These are phyloP conservation scores for Ibidorhyncha struthersii DNA, from an alignment of 2,113 vertebrate species.

Conservation along the genomic window DNA sequence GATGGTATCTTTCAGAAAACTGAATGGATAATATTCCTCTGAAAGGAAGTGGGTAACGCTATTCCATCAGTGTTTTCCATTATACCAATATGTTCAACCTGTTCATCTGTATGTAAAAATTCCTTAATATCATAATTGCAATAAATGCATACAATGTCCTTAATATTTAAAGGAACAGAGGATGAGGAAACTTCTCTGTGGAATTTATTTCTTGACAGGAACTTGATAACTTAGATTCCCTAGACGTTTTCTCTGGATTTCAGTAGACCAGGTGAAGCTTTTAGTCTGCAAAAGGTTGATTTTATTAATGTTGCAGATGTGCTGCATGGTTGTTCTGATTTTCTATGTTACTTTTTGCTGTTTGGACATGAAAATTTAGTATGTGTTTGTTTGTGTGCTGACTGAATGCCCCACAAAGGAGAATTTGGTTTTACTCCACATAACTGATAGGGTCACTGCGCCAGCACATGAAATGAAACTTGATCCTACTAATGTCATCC, in stretches of 20 bases:
- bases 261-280: not conserved
- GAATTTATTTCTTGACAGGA: not conserved
- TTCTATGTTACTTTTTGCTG: not conserved
- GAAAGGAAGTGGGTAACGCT: not conserved
- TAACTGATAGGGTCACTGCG: not conserved
- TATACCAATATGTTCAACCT: not conserved
- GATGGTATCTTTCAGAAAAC: not conserved
- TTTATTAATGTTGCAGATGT: not conserved
- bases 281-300: not conserved
- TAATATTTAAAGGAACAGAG: not conserved
- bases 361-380: not conserved
- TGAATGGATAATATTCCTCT: not conserved
- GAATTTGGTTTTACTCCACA: not conserved
- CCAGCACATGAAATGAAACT: not conserved
- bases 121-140: not conserved
- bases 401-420: not conserved
- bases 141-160: not conserved
- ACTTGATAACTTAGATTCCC: not conserved
- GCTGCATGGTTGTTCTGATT: not conserved
- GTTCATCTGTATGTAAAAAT: not conserved
- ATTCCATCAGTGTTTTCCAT: not conserved
- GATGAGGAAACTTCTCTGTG: not conserved
- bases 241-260: not conserved
- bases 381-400: not conserved
- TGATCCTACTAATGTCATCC: not conserved